Base-by-base conservation (phyloP, 2,888 invertebrate genomes). In the Lycia hirtaria region DNA sequence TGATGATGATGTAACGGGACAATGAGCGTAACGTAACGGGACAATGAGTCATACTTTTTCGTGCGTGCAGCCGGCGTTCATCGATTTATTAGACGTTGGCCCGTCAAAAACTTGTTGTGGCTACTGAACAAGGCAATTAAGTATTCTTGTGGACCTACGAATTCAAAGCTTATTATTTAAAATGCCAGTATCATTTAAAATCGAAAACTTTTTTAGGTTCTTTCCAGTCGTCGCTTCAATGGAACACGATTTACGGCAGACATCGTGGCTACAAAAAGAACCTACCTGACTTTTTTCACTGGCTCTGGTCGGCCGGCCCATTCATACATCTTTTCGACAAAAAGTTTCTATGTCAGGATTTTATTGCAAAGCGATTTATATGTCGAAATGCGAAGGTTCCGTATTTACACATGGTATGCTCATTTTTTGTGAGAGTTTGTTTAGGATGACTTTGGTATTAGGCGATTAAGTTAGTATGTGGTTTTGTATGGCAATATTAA, bases 181-280 rank as follows among this genome's bases (percentile, higher is more conserved):
- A n/a, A 35, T 47, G 28, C 45, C 12, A 15, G 24, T 24, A 47
- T 40, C 35, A 22, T 28, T n/a, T n/a, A n/a, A n/a, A 41, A 44
- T 70, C 43, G 26, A 50, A 54, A 53, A 45, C 44, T 85, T 86
- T 85, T 86, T 82, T 78, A 69, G 49, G 65, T 71, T 78, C 71
- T 72, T 74, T 72, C 76, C 71, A 71, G 67, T 78, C 75, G 68
- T 58, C 73, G 73, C 65, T 71, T 69, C 82, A 88, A 87, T 88
- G 88, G 56, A 83, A 82, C 57, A 58, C 52, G 83, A 85, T 86
- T 87, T 88, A 89, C 88, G 88, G 76, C 85, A 90, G 90, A 91
- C 90, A 76, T 75, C 72, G 78, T 73, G 90, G 87, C 87, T 80
- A 86, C 87, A 87, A 85, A 85, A 88, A 80, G 71, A 73, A 76